Conservation (phyloP, 2,113 vertebrate genomes). For the Microtus pennsylvanicus region DNA sequence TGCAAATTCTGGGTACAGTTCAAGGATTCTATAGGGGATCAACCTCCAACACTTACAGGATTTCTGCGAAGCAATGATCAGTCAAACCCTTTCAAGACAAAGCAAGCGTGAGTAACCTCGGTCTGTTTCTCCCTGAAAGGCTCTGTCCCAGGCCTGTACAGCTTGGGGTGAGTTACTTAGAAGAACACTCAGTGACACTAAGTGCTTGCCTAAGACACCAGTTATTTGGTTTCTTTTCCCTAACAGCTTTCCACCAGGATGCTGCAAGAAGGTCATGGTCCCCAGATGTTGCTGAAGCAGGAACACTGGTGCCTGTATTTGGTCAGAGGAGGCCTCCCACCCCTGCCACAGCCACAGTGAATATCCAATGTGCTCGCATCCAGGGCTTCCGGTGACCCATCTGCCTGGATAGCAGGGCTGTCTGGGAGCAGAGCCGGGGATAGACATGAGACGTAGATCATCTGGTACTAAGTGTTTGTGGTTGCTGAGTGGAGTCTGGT, state of each 20-base stretch:
- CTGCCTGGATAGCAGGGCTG: neutral
- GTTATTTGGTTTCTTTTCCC: conserved; percentile 1
- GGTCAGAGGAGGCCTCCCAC: neutral
- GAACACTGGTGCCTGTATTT: neutral
- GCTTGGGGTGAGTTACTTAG: conserved; percentile 12
- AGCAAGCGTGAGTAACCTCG: neutral
- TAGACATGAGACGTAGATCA: conserved; percentile 42
- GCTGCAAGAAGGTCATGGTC: conserved; percentile 23
- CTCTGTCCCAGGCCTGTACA: neutral
- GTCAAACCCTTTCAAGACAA: conserved; percentile 42
- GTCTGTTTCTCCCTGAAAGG: conserved; percentile 35
- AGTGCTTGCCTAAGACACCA: neutral
- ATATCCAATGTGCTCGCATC: neutral
- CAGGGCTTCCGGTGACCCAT: neutral
- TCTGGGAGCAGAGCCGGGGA: neutral
- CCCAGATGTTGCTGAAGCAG: conserved; percentile 60
- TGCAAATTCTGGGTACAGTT: neutral
- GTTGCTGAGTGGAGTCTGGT: conserved; percentile 49
- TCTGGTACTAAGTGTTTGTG: conserved; percentile 63
- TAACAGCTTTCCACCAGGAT: conserved; percentile 18
- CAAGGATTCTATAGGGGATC: neutral
- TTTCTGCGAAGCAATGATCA: conserved; percentile 30
- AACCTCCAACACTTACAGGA: neutral
- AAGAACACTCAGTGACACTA: conserved; percentile 19
- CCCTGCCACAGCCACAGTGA: neutral